A percentile compares a stretch with the other conserved stretches of the same genome.
Conservation (phyloP, 2,113 vertebrate genomes). For the Shinisaurus crocodilurus region DNA sequence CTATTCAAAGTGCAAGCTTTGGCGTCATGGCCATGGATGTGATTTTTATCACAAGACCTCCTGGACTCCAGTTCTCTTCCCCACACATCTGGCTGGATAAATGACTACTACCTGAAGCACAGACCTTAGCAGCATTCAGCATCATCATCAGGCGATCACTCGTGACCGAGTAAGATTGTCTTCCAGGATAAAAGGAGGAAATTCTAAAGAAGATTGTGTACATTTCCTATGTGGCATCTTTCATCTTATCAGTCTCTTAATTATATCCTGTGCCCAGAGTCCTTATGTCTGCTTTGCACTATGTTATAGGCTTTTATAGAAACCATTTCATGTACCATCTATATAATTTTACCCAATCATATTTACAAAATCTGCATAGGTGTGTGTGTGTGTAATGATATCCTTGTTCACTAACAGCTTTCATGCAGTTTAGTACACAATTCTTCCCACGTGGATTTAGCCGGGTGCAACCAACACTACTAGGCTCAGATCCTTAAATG, state of each 20-base stretch:
- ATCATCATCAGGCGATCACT: too few relatives aligned
- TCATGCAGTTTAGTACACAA: neutral
- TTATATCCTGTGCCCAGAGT: neutral
- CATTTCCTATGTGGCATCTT: neutral
- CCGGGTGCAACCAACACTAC: neutral
- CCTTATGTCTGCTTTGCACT: neutral
- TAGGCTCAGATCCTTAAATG: neutral
- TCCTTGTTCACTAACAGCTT: neutral
- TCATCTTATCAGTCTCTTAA: neutral
- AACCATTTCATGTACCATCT: neutral
- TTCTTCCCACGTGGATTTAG: neutral
- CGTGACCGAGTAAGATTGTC: too few relatives aligned
- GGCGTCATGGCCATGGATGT: neutral
- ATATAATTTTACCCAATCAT: slow-evolving; percentile 1
- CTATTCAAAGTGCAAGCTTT: neutral
- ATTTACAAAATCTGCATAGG: too few relatives aligned
- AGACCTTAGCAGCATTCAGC: neutral
- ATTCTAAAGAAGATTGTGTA: too few relatives aligned
- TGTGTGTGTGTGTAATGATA: neutral
- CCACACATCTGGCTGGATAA: slow-evolving; percentile 2
- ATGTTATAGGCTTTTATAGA: neutral
- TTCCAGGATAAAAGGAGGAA: too few relatives aligned
- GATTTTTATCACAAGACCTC: neutral
- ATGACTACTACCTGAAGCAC: neutral
- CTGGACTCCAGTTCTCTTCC: neutral